phyloP scores from a whole-genome alignment of 2,113 vertebrate species.

The Dasyornis broadbenti region DNA sequence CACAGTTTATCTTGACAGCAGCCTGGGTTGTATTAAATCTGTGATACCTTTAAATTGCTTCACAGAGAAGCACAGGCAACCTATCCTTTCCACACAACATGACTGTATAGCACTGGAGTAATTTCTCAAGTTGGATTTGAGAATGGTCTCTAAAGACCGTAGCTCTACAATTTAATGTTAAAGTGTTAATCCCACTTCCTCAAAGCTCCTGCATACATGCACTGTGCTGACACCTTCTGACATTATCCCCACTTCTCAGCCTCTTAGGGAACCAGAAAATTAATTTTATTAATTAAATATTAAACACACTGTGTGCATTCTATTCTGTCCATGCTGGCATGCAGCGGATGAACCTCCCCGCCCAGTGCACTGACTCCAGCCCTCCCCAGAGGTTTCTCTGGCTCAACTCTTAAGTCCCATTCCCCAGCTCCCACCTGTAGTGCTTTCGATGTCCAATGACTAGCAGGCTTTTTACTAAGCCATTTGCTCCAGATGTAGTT shows the following conservation, averaged over 20 bases:
- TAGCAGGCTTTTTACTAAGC: neutral
- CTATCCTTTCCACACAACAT: neutral
- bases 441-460: neutral
- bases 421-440: neutral
- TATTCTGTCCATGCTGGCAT: neutral
- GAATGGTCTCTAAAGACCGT: neutral
- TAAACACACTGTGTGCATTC: neutral
- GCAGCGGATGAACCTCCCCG: neutral
- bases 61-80: neutral
- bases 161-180: neutral
- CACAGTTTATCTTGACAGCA: neutral
- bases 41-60: neutral
- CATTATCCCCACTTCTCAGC: neutral
- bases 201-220: neutral
- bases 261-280: neutral
- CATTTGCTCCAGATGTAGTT: neutral
- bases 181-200: neutral
- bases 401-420: neutral
- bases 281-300: neutral
- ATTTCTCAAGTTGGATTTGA: neutral
- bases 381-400: neutral
- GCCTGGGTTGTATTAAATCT: neutral
- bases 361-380: neutral
- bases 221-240: neutral
- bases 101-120: neutral